Base-by-base conservation (phyloP, 2,797 vertebrate species). In the Ispidina picta region DNA sequence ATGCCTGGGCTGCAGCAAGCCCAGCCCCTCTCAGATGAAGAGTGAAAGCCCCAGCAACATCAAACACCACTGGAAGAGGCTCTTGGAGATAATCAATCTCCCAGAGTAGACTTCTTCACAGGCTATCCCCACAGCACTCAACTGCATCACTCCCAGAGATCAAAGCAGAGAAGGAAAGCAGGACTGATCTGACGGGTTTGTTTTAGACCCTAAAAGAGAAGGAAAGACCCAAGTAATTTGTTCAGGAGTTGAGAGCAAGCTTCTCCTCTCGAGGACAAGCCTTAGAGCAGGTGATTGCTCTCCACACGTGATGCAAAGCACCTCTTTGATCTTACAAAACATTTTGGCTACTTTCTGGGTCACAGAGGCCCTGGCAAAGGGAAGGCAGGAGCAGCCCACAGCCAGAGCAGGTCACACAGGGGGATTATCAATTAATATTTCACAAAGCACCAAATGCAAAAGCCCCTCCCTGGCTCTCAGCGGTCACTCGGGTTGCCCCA, bases 21-120 rank as follows among this genome's bases (percentile, higher is more conserved):
- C 71, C 8, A 0, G 25, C 20, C 41, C 63, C 0, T 0, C 52
- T 62, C 54, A 62, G 41, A 71, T 7, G 69, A 78, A 72, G 76
- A 89, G 73, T 6, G 19, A 21, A 92, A 95, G 26, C 80, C 23
- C 66, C 68, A 60, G 46, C 12, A 58, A 83, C 87, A 89, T 79
- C 87, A 70, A 79, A 82, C 46, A 5, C 49, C 0, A 10, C 91
- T 81, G 51, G 55, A 71, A 84, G 10, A 31, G 78, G 52, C 63
- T 92, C 87, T 73, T 3, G 18, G 80, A 89, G 80, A 89, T 83
- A 73, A 92, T 1, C 48, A 48, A 88, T 49, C 92, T 89, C 91
- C 87, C 80, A 26, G 26, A 92, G 87, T 0, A 33, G 76, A 14
- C 37, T 87, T 64, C 79, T 78, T 12, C 81, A 52, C 82, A 78